Conservation (phyloP, 2,888 invertebrate species). For the Diloba caeruleocephala region DNA sequence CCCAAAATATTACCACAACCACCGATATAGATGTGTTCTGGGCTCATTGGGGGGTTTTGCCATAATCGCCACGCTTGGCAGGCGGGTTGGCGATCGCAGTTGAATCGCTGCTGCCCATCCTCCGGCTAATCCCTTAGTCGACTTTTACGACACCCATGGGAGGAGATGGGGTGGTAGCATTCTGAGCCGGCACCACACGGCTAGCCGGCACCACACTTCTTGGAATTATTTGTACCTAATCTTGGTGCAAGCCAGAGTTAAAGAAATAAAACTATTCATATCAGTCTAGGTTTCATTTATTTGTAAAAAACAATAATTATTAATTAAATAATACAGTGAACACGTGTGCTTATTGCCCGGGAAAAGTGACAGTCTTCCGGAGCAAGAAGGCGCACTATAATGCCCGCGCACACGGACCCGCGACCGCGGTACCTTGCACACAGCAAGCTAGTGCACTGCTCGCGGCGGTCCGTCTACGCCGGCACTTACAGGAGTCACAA, state of each 20-base stretch:
- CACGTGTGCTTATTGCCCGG: conserved; percentile 87
- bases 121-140: no score
- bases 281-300: conserved; percentile 87
- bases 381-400: conserved; percentile 81
- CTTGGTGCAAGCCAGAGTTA: background rate
- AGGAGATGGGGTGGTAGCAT: no score
- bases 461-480: conserved; percentile 24
- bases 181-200: no score
- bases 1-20: no score
- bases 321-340: conserved; percentile 83
- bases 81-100: no score
- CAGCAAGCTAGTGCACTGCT: background rate
- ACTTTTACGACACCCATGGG: no score
- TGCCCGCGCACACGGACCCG: conserved; percentile 38
- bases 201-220: no score
- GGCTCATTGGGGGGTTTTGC: no score
- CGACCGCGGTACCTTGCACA: conserved; percentile 5
- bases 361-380: conserved; percentile 88
- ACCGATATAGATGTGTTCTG: no score
- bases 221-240: no score
- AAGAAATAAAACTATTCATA: conserved; percentile 60
- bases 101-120: no score
- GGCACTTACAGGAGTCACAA: conserved; percentile 50
- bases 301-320: conserved; percentile 82
- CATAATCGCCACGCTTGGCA: no score